These are phyloP conservation scores for Andrena chrysosceles DNA, from an alignment of 2,888 invertebrate genomes.

Conservation along the genomic window DNA sequence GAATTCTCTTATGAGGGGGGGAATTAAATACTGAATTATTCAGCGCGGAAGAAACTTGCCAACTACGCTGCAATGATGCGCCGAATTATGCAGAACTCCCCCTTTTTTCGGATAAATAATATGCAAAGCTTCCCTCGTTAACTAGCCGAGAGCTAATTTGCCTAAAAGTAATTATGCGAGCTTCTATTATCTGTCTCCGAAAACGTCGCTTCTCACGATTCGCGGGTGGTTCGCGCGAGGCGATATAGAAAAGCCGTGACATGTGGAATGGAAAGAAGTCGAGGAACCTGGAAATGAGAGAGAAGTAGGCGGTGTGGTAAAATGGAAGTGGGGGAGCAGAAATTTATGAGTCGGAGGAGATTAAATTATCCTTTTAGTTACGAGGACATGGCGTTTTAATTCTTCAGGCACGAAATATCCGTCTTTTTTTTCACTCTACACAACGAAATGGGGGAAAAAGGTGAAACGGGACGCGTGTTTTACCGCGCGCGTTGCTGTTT, in stretches of 20 bases:
- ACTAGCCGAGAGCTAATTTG: neutral
- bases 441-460: neutral
- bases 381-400: conserved; percentile 1
- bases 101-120: neutral
- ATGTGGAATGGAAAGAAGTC: neutral
- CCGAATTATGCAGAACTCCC: neutral
- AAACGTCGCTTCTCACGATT: neutral
- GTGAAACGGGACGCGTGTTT: neutral
- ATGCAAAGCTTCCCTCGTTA: neutral
- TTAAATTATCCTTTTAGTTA: conserved; percentile 27
- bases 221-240: neutral
- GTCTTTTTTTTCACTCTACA: neutral
- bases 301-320: neutral
- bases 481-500: neutral
- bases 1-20: neutral
- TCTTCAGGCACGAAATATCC: neutral
- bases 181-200: neutral
- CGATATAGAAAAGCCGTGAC: conserved; percentile 7
- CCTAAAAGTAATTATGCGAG: neutral
- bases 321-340: conserved; percentile 7
- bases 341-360: conserved; percentile 30
- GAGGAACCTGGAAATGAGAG: neutral
- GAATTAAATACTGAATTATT: neutral
- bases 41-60: neutral
- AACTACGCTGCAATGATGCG: neutral